Evolutionary conservation across 2,113 vertebrate species (phyloP).

Genomic region (Piaya cayana): DNA sequence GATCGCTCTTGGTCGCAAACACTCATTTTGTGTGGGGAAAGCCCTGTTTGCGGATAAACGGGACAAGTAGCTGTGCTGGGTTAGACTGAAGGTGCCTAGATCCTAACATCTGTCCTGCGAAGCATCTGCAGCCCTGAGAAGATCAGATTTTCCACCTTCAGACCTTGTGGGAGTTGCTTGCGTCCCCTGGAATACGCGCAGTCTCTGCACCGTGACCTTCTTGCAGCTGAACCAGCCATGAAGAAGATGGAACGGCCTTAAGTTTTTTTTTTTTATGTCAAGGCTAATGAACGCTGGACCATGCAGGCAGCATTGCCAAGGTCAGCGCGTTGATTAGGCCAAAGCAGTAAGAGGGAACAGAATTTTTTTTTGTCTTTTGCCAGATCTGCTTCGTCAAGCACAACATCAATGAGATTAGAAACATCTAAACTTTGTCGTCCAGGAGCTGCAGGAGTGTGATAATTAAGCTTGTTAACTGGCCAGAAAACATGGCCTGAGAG

Average conservation of each 20-base stretch:
- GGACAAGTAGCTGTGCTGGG: not conserved
- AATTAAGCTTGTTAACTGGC: not conserved
- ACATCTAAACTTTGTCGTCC: not conserved
- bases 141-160: not conserved
- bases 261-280: not conserved
- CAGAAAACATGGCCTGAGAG: not conserved
- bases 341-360: not conserved
- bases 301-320: not conserved
- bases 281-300: accelerated
- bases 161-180: not conserved
- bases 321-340: not conserved
- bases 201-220: not conserved
- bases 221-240: not conserved
- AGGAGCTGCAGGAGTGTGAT: not conserved
- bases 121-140: not conserved
- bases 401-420: not conserved
- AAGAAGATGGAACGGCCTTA: not conserved
- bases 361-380: not conserved
- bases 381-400: not conserved
- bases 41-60: not conserved
- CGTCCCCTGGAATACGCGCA: not conserved
- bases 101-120: not conserved
- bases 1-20: not conserved
- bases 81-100: not conserved
- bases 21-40: not conserved